Base-by-base conservation (phyloP, 2,888 invertebrate species). In the Caenorhabditis japonica region DNA sequence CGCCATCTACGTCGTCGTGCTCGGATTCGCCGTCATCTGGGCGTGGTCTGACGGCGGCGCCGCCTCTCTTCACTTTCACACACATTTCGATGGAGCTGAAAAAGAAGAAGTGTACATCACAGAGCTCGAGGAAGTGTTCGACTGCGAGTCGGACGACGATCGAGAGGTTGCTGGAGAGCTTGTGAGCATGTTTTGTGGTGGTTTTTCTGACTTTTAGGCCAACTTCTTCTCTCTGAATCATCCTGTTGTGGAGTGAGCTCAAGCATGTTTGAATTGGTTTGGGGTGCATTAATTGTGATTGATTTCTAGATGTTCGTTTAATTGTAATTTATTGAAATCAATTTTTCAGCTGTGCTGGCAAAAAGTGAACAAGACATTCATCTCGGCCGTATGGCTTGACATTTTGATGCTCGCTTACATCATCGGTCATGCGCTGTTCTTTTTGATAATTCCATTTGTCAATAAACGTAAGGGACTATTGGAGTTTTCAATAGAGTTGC, bases 51-150 rank as follows among this genome's bases (percentile, higher is more conserved):
- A 77, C 47, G 71, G 77, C 38, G 68, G 75, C 36, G 62, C 76
- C 8, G 78, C 75, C 1, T 56, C 73, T 0, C 55, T 44, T 13
- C 70, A 70, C 23, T 85, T 85, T 60, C 77, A 79, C 53, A 34
- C 52, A 0, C 80, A 82, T 27, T 85, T 85, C 70, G 52, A 71
- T 19, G 53, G 61, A 7, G 69, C 82, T 3, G 78, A 82, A n/a
- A 83, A 80, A 30, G 79, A 77, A 56, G 79, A 79, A 23, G 39
- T 61, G 23, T 79, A 61, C 44, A 61, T 79, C 34, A 68, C 70
- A n/a, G 59, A 76, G 36, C 33, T 79, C 34, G 79, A 79, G 43
- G 51, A 59, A 12, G 70, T 55, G 13, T 69, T 76, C 25, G 58
- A 74, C 36, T 79, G 79, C 59, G 70, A 61, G 38, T 70, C 74